Conservation (phyloP, 2,113 vertebrate species). For the Eidolon helvum region DNA sequence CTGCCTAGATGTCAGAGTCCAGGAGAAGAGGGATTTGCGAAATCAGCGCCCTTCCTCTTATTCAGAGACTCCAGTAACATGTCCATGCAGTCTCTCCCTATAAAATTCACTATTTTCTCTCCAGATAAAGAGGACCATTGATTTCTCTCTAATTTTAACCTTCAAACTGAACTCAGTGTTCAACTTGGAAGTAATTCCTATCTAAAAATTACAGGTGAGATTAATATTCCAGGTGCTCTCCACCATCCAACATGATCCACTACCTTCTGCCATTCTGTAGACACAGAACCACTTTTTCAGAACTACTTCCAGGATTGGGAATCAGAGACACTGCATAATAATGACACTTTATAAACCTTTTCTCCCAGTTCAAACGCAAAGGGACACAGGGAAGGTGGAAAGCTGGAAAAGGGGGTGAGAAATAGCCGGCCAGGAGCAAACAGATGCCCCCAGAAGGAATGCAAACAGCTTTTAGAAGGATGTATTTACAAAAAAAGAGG, state of each 20-base stretch:
- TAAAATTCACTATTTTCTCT: not conserved
- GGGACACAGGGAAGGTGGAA: not conserved
- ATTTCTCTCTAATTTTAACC: not conserved
- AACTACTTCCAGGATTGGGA: not conserved
- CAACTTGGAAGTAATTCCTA: not conserved
- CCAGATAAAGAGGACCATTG: not conserved
- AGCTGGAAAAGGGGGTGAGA: not conserved
- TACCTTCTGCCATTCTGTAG: not conserved
- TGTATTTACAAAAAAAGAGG: not conserved
- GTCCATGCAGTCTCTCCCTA: not conserved
- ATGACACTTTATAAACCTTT: not conserved
- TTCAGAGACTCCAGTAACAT: not conserved
- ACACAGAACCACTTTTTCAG: not conserved
- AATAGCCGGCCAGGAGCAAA: not conserved
- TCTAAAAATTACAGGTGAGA: not conserved
- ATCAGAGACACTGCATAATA: not conserved
- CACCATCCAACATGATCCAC: not conserved
- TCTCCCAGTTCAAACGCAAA: not conserved
- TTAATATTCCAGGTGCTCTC: not conserved
- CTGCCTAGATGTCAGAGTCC: not conserved
- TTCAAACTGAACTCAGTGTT: not conserved
- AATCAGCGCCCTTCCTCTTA: not conserved
- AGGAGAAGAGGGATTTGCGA: not conserved
- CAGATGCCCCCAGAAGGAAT: not conserved
- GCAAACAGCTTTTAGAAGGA: slow-evolving; percentile 16